phyloP scores from a whole-genome alignment of 1,140 invertebrate species.

The Drosophila parvula region DNA sequence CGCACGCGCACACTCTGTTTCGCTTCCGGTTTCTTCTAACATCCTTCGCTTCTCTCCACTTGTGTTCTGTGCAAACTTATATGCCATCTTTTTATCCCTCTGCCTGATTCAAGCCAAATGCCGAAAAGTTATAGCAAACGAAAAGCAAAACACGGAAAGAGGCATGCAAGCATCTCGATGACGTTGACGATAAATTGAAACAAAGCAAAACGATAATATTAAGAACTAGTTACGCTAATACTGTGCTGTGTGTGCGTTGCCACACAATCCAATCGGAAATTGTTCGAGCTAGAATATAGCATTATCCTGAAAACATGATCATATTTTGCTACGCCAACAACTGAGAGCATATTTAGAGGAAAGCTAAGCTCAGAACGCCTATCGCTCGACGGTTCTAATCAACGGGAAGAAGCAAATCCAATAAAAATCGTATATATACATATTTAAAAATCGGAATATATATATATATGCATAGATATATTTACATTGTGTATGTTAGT shows the following conservation, averaged over 20 bases:
- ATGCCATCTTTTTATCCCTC: slow-evolving; percentile 23
- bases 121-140: slow-evolving; percentile 29
- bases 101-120: slow-evolving; percentile 61
- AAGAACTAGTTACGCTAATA: slow-evolving; percentile 52
- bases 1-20: slow-evolving; percentile 12
- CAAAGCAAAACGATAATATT: slow-evolving; percentile 47
- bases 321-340: slow-evolving; percentile 61
- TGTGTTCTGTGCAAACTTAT: slow-evolving; percentile 14
- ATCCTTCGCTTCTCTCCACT: slow-evolving; percentile 17
- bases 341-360: slow-evolving; percentile 24
- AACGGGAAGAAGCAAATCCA: slow-evolving; percentile 41
- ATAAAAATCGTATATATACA: slow-evolving; percentile 52
- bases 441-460: slow-evolving; percentile 56
- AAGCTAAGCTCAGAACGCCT: slow-evolving; percentile 58
- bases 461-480: slow-evolving; percentile 67
- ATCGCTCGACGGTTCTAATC: slow-evolving; percentile 52
- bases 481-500: slow-evolving; percentile 74
- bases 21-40: slow-evolving; percentile 25
- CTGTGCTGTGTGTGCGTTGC: slow-evolving; percentile 19
- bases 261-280: slow-evolving; percentile 20
- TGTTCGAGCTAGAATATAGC: slow-evolving; percentile 32
- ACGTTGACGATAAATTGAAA: slow-evolving; percentile 42
- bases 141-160: slow-evolving; percentile 21
- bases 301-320: slow-evolving; percentile 26
- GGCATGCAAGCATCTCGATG: slow-evolving; percentile 34